These are phyloP conservation scores for Parus major DNA, from an alignment of 2,113 vertebrate genomes.

Conservation along the genomic window DNA sequence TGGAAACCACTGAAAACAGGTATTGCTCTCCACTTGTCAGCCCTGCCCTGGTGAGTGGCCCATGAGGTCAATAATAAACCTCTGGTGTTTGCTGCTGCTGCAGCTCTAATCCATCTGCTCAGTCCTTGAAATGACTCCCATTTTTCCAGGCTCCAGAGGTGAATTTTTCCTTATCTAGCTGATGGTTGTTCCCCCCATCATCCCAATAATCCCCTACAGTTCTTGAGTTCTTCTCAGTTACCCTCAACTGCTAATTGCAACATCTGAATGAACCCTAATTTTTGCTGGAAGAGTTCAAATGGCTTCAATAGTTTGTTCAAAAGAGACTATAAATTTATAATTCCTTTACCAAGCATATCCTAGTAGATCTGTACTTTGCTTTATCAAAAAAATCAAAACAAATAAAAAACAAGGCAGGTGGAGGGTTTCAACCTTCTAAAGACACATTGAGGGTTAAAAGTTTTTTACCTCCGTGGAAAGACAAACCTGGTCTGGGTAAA, in stretches of 20 bases:
- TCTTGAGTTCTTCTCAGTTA: neutral
- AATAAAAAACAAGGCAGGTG: rapidly evolving
- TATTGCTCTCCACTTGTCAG: neutral
- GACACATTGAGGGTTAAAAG: neutral
- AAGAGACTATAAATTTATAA: neutral
- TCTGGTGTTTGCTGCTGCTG: neutral
- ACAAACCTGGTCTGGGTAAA: neutral
- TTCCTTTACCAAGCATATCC: neutral
- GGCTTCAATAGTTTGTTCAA: neutral
- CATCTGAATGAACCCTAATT: neutral
- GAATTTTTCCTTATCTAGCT: neutral
- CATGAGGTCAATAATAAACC: neutral
- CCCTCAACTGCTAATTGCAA: neutral
- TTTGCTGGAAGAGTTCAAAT: neutral
- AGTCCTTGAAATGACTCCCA: neutral
- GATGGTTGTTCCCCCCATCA: neutral
- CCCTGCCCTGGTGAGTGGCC: neutral
- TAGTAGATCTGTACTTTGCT: neutral
- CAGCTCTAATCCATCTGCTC: neutral
- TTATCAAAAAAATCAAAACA: rapidly evolving
- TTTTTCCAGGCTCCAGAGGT: neutral
- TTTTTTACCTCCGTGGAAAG: neutral
- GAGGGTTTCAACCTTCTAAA: neutral
- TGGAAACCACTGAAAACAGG: neutral
- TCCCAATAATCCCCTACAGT: neutral